Evolutionary conservation across 1,140 invertebrate genomes (phyloP), one percentile per base, ranked within the genome.

Genomic region (Gryllus bimaculatus): DNA sequence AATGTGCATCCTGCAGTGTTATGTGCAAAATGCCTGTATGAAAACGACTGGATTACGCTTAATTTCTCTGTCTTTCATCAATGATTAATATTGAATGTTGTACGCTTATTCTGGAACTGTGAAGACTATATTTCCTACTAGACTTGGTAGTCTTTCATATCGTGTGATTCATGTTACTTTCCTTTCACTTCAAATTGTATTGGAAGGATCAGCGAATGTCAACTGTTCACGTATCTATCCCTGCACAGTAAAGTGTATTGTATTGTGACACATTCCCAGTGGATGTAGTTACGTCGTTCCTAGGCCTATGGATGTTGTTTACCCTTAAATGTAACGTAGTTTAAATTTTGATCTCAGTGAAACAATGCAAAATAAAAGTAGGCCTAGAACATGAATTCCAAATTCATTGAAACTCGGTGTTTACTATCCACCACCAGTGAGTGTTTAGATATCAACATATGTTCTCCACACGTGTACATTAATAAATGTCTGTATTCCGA

Each of bases 21-120:
- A 15, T 77, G 48, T 77, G 47, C 76, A 48, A 20, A 54, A 48
- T 77, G 48, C 76, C 48, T 77, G 13, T 39, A 54, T 18, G 48
- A 49, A 77, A 77, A 20, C 76, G 48, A 77, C 76, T 79, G 78
- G 48, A 79, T 79, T 79, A 79, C 78, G 78, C 78, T 79, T 79
- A 79, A 74, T 79, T 79, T 79, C 73, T 75, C 47, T 79, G 78
- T 79, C 73, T 79, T 79, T 79, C 73, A 75, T 74, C 47, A 73
- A 73, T 47, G 26, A 49, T 10, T 79, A 74, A 73, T 79, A 54
- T 75, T 79, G 18, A 76, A 48, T 39, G 26, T 48, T 76, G 76
- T 77, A 77, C 76, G 76, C 76, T 77, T 77, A 77, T 20, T 66
- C 54, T 66, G 54, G 54, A 66, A 66, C 54, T 66, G 54, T 66